phyloP scores from a whole-genome alignment of 2,113 vertebrate genomes.

The Glaucidium brasilianum region DNA sequence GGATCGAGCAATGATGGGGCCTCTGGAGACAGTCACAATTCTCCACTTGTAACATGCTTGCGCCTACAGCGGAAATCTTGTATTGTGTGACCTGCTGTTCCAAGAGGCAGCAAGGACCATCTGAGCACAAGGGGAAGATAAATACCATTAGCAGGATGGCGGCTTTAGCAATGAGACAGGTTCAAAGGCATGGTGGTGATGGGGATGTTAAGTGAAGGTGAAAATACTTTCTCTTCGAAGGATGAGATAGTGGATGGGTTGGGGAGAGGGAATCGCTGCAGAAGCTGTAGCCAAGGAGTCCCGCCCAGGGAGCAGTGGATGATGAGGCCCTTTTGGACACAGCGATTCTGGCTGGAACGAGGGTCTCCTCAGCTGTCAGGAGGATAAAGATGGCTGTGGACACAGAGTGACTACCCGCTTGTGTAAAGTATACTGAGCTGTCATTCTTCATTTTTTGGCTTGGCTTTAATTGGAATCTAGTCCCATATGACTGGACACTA shows the following conservation, averaged over 20 bases:
- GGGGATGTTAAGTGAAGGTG: background rate
- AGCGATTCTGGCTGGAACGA: background rate
- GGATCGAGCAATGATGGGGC: background rate
- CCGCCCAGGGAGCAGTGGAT: background rate
- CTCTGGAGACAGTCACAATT: background rate
- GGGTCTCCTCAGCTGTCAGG: background rate
- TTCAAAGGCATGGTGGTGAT: background rate
- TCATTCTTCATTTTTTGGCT: background rate
- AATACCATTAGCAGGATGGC: background rate
- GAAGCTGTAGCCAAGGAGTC: background rate
- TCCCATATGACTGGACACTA: background rate
- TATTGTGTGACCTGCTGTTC: background rate
- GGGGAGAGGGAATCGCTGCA: background rate
- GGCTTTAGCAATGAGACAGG: background rate
- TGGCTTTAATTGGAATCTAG: background rate
- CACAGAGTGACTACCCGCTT: background rate
- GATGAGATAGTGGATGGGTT: background rate
- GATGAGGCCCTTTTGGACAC: background rate
- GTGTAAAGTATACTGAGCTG: background rate
- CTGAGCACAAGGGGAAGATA: background rate
- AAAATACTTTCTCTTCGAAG: background rate
- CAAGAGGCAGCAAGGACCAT: background rate
- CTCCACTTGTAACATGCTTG: fast-evolving
- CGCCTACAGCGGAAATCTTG: background rate
- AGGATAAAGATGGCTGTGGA: background rate